Percentiles rank a stretch among this genome's conserved stretches.
Conservation (phyloP, 2,113 vertebrate species). For the Steatornis caripensis region DNA sequence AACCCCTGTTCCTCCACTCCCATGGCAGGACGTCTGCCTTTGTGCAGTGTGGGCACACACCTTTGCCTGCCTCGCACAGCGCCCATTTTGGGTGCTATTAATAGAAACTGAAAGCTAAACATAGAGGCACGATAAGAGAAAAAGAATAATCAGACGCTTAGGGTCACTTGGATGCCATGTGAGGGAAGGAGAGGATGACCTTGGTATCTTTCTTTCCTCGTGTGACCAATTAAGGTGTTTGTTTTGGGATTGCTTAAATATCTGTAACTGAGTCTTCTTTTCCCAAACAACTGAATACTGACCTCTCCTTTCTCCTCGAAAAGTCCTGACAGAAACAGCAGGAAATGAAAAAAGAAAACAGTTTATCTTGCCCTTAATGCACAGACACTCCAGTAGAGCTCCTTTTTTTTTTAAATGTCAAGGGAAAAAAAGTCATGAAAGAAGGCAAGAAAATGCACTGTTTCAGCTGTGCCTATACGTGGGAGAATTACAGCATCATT, state of each 20-base stretch:
- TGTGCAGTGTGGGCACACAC: not conserved
- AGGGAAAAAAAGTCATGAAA: not conserved
- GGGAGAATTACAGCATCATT: not conserved
- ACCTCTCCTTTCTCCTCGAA: not conserved
- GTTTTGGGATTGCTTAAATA: constrained; percentile 13
- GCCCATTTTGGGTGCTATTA: not conserved
- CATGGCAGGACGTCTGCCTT: not conserved
- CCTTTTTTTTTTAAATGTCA: not conserved
- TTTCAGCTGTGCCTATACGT: not conserved
- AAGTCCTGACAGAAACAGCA: not conserved
- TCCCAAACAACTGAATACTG: constrained; percentile 1
- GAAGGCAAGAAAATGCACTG: not conserved
- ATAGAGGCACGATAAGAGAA: not conserved
- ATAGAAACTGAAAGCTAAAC: not conserved
- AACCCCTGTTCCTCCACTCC: not conserved
- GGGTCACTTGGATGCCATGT: not conserved
- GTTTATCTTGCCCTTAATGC: not conserved
- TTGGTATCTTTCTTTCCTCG: not conserved
- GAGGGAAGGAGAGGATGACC: constrained; percentile 1
- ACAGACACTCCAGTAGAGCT: not conserved
- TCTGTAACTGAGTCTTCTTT: not conserved
- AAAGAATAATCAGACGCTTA: not conserved
- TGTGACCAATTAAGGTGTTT: not conserved
- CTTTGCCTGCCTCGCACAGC: not conserved
- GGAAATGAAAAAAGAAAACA: constrained; percentile 33